Base-by-base conservation (phyloP, 2,113 vertebrate species). In the Cheirogaleus medius region DNA sequence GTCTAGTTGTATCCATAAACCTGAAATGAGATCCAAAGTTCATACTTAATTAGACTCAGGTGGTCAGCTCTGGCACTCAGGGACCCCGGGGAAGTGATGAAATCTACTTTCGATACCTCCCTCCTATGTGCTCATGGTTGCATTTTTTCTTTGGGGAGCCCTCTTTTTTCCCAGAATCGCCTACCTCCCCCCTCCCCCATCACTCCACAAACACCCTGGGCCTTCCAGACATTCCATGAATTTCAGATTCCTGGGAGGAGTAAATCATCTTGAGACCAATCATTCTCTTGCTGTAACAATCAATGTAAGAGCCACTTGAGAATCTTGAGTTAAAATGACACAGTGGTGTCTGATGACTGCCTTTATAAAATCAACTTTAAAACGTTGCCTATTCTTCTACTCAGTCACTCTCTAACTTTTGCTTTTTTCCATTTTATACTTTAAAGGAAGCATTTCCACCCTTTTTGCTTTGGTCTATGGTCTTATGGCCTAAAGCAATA, bases 251-350 rank as follows among this genome's bases (percentile, higher is more conserved):
- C 83, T 54, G 1, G 11, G 39, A 42, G 77, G 54, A 77, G 42
- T 3, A 64, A 44, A 39, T 73, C 17, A 76, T 85, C 76, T 87
- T 7, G 37, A 47, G 58, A 52, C 29, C 81, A 47, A 39, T 84
- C 89, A 71, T 27, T 54, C 17, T 34, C 56, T 29, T 6, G 10
- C 52, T 81, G 44, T 4, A 63, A 56, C 93, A 94, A 56, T 87
- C 91, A 86, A 76, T 34, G 44, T 13, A 32, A 90, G 63, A 87
- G 32, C 52, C 27, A 9, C 86, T 77, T 34, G 77, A 90, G 90
- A 49, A 32, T 37, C 34, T 64, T 5, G 3, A 39, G 66, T 49
- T 52, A 58, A 95, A 39, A 60, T 9, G 84, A 20, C 83, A 68
- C n/a, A 1, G 27, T 15, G 47, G 32, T 7, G n/a, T 32, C 52